Evolutionary conservation across 2,113 vertebrate genomes (phyloP).

Genomic region (Alouatta palliata): DNA sequence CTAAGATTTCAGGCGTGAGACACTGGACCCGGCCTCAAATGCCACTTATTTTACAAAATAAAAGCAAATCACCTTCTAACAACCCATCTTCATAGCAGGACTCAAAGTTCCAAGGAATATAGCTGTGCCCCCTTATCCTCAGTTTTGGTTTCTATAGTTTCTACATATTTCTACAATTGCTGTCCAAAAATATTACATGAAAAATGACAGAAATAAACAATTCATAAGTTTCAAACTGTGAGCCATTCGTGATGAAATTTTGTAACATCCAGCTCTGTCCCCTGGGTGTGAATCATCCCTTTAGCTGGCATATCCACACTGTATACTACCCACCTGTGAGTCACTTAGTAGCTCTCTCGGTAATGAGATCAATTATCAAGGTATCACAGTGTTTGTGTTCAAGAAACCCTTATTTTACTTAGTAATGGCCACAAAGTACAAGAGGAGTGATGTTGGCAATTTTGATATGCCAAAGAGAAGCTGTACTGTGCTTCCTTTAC

Average conservation of each 20-base stretch:
- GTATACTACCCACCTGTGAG: background rate
- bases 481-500: background rate
- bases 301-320: background rate
- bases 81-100: background rate
- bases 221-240: background rate
- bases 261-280: background rate
- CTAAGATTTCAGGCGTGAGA: too few relatives aligned
- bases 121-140: background rate
- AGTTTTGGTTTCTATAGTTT: background rate
- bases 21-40: background rate
- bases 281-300: background rate
- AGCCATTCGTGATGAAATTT: background rate
- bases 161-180: background rate
- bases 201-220: background rate
- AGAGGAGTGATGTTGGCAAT: background rate
- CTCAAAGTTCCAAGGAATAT: background rate
- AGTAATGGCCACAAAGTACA: background rate
- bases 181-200: background rate
- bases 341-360: background rate
- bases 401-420: background rate
- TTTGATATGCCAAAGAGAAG: background rate
- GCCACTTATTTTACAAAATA: background rate
- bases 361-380: background rate
- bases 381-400: background rate
- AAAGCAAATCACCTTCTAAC: background rate